Evolutionary conservation across 2,797 vertebrate species (phyloP).

Genomic region (Intellagama lesueurii): DNA sequence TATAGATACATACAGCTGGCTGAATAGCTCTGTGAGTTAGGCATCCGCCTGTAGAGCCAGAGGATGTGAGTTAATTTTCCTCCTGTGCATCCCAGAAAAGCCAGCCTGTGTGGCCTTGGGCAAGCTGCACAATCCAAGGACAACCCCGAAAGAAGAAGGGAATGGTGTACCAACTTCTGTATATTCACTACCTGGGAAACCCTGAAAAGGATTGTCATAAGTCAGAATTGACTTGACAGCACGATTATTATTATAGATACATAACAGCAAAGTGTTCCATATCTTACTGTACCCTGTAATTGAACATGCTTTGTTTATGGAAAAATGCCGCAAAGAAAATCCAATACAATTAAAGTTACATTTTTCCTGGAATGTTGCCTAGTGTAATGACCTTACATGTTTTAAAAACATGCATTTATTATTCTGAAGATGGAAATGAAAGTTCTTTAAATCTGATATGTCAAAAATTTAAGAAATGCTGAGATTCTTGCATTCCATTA

Average conservation of each 20-base stretch:
- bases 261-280: neutral
- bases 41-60: no score
- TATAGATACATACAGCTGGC: no score
- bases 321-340: constrained; percentile 74
- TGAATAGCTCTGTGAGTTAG: no score
- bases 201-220: no score
- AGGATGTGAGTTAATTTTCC: no score
- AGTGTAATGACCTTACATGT: constrained; percentile 58
- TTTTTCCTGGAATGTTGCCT: constrained; percentile 70
- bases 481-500: neutral
- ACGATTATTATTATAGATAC: neutral
- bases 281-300: neutral
- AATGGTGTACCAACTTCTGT: no score
- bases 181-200: no score
- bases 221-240: no score
- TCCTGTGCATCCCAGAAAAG: no score
- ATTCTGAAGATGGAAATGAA: constrained; percentile 11
- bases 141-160: no score
- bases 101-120: no score
- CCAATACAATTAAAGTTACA: constrained; percentile 65
- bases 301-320: constrained; percentile 53
- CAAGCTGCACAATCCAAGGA: no score
- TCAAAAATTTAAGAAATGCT: neutral
- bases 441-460: neutral
- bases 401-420: constrained; percentile 41